phyloP scores from a whole-genome alignment of 2,888 invertebrate species.

The Macrosiphum euphorbiae region DNA sequence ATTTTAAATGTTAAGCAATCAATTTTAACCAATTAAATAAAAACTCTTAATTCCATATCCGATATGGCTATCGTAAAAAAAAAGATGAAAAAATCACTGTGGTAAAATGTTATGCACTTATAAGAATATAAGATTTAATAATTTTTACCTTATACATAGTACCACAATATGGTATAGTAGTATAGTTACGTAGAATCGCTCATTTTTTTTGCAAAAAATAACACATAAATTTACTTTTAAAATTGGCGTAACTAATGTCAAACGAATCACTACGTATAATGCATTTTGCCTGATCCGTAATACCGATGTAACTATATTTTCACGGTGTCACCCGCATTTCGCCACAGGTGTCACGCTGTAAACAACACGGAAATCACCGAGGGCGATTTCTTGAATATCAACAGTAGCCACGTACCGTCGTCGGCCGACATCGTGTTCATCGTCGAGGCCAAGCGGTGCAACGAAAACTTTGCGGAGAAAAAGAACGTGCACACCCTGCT shows the following conservation, averaged over 20 bases:
- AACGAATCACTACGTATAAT: neutral
- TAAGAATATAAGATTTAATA: neutral
- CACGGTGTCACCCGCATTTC: neutral
- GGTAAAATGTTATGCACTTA: neutral
- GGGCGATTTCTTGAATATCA: slow-evolving; percentile 80
- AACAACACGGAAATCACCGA: slow-evolving; percentile 81
- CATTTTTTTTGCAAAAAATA: neutral
- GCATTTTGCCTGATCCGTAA: neutral
- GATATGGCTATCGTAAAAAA: neutral
- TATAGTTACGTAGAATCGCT: neutral
- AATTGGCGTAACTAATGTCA: neutral
- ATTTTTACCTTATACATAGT: no score
- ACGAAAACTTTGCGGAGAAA: slow-evolving; percentile 77
- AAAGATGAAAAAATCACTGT: neutral
- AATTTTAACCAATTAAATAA: neutral
- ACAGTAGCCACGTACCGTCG: slow-evolving; percentile 74
- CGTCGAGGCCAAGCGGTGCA: slow-evolving; percentile 88
- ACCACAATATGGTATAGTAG: neutral
- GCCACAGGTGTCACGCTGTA: slow-evolving; percentile 77
- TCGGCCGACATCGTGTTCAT: slow-evolving; percentile 91
- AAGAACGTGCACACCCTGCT: slow-evolving; percentile 81
- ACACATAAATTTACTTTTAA: neutral
- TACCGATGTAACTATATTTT: no score
- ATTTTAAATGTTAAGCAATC: neutral
- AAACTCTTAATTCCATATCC: no score